Conservation (phyloP, 2,888 invertebrate genomes). For the Stenurella melanura region DNA sequence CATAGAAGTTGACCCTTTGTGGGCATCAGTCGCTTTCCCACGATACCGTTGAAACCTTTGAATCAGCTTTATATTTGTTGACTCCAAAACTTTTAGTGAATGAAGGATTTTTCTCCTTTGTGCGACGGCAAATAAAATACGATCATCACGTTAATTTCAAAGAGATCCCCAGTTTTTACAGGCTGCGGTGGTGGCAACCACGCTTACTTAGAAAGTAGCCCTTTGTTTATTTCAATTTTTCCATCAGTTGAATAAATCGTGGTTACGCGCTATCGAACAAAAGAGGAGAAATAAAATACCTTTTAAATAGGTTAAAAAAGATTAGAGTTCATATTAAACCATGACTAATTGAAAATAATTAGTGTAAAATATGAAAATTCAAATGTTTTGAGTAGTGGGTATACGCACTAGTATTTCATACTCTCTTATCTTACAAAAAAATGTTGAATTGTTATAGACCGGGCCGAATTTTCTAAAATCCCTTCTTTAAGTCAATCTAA, state of each 20-base stretch:
- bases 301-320: neutral
- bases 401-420: no score
- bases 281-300: neutral
- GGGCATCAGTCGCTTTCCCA: slow-evolving; percentile 24
- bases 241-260: neutral
- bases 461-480: no score
- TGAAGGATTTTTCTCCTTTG: slow-evolving; percentile 20
- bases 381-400: no score
- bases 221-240: neutral
- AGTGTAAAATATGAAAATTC: no score
- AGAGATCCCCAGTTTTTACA: slow-evolving; percentile 4
- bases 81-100: slow-evolving; percentile 24
- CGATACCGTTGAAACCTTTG: slow-evolving; percentile 16
- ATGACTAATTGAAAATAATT: no score
- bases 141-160: slow-evolving; percentile 9
- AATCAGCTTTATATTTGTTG: slow-evolving; percentile 21
- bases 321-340: no score
- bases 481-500: no score
- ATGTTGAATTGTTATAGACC: no score
- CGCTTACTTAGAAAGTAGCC: neutral
- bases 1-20: slow-evolving; percentile 16
- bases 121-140: slow-evolving; percentile 15
- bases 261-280: neutral
- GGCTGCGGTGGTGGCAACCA: neutral
- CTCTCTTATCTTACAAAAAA: no score